Conservation (phyloP, 2,888 invertebrate species). For the Xylophagus ater region DNA sequence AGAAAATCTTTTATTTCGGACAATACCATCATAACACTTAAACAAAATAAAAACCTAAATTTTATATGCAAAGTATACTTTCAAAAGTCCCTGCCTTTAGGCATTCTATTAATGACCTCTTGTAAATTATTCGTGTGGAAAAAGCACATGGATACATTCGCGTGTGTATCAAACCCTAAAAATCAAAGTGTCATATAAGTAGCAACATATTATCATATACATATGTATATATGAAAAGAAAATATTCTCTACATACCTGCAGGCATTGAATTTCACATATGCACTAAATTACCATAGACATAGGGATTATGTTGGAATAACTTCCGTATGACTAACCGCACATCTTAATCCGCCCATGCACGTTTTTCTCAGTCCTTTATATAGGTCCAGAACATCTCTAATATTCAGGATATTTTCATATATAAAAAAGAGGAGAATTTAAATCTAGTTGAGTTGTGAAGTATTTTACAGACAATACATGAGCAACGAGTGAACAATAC, state of each 20-base stretch:
- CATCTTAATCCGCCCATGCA: constrained; percentile 16
- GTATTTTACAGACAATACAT: constrained; percentile 14
- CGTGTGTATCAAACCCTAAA: too few relatives aligned
- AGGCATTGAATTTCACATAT: too few relatives aligned
- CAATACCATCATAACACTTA: too few relatives aligned
- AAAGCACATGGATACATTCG: constrained; percentile 10
- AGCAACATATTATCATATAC: background rate
- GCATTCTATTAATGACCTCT: constrained; percentile 34
- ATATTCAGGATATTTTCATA: too few relatives aligned
- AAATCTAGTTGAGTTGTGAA: constrained; percentile 17
- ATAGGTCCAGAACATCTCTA: constrained; percentile 3
- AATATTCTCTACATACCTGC: background rate
- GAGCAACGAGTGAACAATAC: constrained; percentile 18
- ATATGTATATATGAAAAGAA: background rate
- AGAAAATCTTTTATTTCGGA: too few relatives aligned
- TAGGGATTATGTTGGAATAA: constrained; percentile 15
- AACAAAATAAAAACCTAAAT: too few relatives aligned
- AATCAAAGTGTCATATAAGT: too few relatives aligned
- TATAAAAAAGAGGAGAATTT: too few relatives aligned
- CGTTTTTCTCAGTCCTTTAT: constrained; percentile 11
- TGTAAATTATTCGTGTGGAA: constrained; percentile 30
- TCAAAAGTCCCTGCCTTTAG: too few relatives aligned
- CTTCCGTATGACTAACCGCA: constrained; percentile 21
- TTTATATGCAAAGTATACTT: too few relatives aligned
- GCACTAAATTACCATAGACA: too few relatives aligned